Percentiles rank a stretch among this genome's conserved stretches.
Evolutionary conservation across 2,888 invertebrate species (phyloP).

Genomic region (Eristalinus sepulchralis): DNA sequence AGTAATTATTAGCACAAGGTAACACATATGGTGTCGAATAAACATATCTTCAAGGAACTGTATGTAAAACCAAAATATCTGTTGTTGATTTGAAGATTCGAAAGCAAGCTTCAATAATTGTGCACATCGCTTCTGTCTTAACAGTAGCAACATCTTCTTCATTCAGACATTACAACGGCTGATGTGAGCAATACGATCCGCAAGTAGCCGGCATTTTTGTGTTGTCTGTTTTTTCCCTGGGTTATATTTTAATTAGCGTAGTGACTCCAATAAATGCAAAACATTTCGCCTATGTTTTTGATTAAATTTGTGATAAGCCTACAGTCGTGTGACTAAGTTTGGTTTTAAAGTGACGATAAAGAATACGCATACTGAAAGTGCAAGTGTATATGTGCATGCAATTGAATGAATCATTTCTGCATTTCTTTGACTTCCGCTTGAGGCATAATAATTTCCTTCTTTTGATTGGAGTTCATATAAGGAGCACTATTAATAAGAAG

Average conservation of each 20-base stretch:
- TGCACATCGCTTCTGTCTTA: not conserved
- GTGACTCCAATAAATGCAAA: too few relatives aligned
- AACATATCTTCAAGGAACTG: too few relatives aligned
- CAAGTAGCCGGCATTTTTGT: not conserved
- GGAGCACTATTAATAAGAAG: not conserved
- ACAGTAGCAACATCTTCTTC: not conserved
- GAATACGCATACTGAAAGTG: not conserved
- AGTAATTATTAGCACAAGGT: too few relatives aligned
- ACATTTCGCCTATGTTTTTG: not conserved
- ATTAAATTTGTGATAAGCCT: not conserved
- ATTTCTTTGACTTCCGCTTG: not conserved
- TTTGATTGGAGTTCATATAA: slow-evolving; percentile 1
- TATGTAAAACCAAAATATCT: too few relatives aligned
- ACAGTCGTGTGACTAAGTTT: not conserved
- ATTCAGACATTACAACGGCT: not conserved
- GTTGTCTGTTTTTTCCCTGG: not conserved
- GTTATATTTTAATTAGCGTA: not conserved
- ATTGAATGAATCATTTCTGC: not conserved
- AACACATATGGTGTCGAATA: too few relatives aligned
- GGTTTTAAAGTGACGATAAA: not conserved
- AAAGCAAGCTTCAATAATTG: not conserved
- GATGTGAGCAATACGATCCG: not conserved
- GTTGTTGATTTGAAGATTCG: too few relatives aligned
- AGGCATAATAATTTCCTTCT: not conserved
- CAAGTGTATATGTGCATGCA: not conserved